These are phyloP conservation scores for Sciurus vulgaris DNA, from an alignment of 2,797 vertebrate genomes.

Conservation along the genomic window DNA sequence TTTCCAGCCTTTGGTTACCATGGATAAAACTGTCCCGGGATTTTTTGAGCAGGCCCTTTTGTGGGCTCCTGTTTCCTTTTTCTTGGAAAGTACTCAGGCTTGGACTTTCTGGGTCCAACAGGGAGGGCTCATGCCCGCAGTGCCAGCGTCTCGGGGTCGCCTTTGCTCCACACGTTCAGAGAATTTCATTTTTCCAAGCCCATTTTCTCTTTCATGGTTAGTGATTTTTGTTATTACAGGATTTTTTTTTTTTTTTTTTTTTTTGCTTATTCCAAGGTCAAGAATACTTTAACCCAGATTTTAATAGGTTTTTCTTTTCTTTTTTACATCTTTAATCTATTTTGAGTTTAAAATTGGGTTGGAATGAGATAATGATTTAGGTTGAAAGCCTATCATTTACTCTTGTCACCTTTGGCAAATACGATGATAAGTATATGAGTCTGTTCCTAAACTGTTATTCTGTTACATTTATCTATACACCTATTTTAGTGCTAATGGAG, in stretches of 20 bases:
- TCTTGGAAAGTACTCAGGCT: background rate
- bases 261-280: background rate
- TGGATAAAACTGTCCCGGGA: background rate
- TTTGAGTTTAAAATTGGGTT: background rate
- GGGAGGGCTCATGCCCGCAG: background rate
- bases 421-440: accelerated
- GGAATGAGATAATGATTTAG: background rate
- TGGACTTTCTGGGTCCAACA: background rate
- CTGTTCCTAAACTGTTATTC: background rate
- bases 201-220: background rate
- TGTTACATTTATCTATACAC: background rate
- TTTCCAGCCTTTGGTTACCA: background rate
- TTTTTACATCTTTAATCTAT: background rate
- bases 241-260: too few relatives aligned
- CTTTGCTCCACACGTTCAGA: background rate
- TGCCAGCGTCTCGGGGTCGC: too few relatives aligned
- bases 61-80: background rate
- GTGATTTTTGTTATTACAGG: background rate
- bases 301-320: background rate
- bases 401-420: background rate
- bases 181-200: background rate
- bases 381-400: background rate
- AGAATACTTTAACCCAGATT: background rate
- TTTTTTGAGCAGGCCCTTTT: background rate
- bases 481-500: background rate